A percentile compares a stretch with the other conserved stretches of the same genome.
phyloP scores from a whole-genome alignment of 2,888 invertebrate genomes.

The Microctonus brassicae region DNA sequence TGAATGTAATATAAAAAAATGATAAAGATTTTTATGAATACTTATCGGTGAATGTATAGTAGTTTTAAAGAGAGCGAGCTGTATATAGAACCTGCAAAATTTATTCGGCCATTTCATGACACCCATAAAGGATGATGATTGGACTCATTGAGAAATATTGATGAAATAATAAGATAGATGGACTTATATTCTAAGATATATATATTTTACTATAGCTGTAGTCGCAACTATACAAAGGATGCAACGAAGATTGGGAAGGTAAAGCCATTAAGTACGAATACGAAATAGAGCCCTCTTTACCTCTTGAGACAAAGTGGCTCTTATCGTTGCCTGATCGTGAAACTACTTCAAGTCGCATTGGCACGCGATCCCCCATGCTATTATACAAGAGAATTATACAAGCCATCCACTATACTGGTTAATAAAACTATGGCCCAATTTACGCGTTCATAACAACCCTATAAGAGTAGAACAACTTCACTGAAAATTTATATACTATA shows the following conservation, averaged over 20 bases:
- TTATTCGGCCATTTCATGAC: not conserved
- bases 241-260: constrained; percentile 13
- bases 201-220: constrained; percentile 14
- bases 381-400: not conserved
- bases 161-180: not conserved
- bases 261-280: constrained; percentile 16
- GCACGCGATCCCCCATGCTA: constrained; percentile 16
- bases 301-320: constrained; percentile 41
- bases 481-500: no score
- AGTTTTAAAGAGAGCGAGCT: no score
- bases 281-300: constrained; percentile 36
- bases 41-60: no score
- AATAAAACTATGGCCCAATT: not conserved
- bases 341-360: constrained; percentile 2
- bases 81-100: not conserved
- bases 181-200: no score
- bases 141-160: not conserved
- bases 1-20: no score
- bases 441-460: not conserved
- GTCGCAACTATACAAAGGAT: constrained; percentile 14
- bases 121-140: not conserved
- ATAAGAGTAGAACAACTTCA: no score
- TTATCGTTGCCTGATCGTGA: constrained; percentile 29
- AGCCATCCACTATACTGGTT: not conserved
- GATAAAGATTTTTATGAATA: no score